phyloP scores from a whole-genome alignment of 1,140 invertebrate species.

The Panagrolaimus sp. region DNA sequence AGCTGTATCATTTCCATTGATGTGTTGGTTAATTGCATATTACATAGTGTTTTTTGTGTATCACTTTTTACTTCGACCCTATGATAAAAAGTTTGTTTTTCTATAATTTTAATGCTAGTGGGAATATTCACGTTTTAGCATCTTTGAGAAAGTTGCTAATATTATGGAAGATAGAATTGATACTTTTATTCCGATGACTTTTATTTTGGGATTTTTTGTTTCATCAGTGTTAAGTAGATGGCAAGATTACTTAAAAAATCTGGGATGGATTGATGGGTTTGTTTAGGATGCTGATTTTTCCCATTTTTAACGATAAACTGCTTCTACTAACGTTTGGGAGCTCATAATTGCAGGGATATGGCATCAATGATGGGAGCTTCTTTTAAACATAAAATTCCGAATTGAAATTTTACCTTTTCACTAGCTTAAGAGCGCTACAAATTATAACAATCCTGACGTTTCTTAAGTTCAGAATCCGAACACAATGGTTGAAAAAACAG shows the following conservation, averaged over 20 bases:
- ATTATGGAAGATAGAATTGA: conserved; percentile 54
- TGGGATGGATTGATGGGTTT: conserved; percentile 30
- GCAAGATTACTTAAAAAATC: conserved; percentile 30
- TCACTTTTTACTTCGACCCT: conserved; percentile 22
- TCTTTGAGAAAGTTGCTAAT: conserved; percentile 47
- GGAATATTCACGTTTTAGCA: conserved; percentile 43
- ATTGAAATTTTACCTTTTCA: too few species aligned
- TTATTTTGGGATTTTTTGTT: conserved; percentile 14
- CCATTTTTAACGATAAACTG: too few species aligned
- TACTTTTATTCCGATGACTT: conserved; percentile 15
- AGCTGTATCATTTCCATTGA: conserved; percentile 34
- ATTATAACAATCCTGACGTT: too few species aligned
- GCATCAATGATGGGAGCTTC: too few species aligned
- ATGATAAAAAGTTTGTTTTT: conserved; percentile 44
- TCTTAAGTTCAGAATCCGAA: too few species aligned
- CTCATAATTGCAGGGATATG: too few species aligned
- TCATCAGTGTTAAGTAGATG: conserved; percentile 8
- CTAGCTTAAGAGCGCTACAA: too few species aligned
- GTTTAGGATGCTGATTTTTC: too few species aligned
- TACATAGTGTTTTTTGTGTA: conserved; percentile 33
- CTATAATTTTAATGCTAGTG: conserved; percentile 26
- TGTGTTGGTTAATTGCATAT: conserved; percentile 33
- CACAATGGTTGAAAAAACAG: too few species aligned
- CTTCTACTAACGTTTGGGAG: too few species aligned
- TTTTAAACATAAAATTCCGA: too few species aligned